Base-by-base conservation (phyloP, 2,113 vertebrate genomes). In the Hymenochirus boettgeri region DNA sequence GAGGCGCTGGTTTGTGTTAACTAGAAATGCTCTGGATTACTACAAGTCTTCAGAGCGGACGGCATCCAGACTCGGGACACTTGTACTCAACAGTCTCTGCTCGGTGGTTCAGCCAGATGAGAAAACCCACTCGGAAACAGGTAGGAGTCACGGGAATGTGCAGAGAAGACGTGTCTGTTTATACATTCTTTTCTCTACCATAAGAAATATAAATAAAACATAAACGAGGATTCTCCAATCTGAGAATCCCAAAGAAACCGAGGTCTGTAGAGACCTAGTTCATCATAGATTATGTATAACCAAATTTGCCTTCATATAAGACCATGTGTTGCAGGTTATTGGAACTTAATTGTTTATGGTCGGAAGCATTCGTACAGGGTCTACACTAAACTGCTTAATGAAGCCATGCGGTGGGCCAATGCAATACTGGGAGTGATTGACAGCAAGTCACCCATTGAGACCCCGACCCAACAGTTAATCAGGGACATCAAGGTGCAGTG, bases 1-100 rank as follows among this genome's bases (percentile, higher is more conserved):
- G 81, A 93, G 93, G 59, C 91, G 93, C 75, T 96, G 93, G 93
- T 92, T 96, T 72, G 90, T 96, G 26, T 75, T 96, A 71, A 96
- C 89, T 31, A 88, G 89, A 76, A 92, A 85, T 71, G 92, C 93
- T 15, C 78, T 96, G 0, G 93, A 96, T 77, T 95, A 96, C 76
- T 96, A 91, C 81, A 94, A 94, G 75, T 93, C 88, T 0, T 88
- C 93, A 0, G 93, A 96, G 75, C 81, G 84, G 48, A 88, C 79
- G 27, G 87, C 91, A n/a, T 89, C 92, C 74, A 95, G 94, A 73
- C 91, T 96, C 42, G 93, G 93, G 59, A 96, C 92, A 0, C 88
- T 96, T 12, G 93, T 94, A 37, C 89, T 96, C 17, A 96, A 95
- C 46, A 94, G 92, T 69, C 89, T 96, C 62, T 95, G 93, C 78